These are phyloP conservation scores for Pterocles gutturalis DNA, from an alignment of 2,113 vertebrate genomes.

Conservation along the genomic window DNA sequence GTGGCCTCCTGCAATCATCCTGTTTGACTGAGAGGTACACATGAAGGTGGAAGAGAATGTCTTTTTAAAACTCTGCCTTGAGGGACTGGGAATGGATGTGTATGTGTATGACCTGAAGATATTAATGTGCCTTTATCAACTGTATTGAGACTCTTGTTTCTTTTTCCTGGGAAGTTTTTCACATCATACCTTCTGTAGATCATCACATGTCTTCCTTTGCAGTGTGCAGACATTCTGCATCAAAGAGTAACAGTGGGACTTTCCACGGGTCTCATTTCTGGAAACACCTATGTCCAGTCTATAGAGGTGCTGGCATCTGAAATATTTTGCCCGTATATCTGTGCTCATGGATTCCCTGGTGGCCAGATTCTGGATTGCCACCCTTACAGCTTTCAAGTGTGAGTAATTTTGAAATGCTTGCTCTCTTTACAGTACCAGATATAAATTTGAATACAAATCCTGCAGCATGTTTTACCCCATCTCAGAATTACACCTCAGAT, in stretches of 20 bases:
- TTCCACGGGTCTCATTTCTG: not conserved
- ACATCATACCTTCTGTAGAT: not conserved
- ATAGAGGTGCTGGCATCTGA: not conserved
- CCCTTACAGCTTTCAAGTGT: not conserved
- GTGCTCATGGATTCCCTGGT: not conserved
- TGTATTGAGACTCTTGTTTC: not conserved
- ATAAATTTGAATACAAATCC: not conserved
- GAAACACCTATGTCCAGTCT: accelerated
- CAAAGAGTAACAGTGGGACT: not conserved
- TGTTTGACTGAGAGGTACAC: not conserved
- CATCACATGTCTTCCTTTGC: not conserved
- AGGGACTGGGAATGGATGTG: not conserved
- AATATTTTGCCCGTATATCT: not conserved
- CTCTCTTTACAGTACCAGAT: not conserved
- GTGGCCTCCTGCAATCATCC: not conserved
- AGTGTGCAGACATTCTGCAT: not conserved
- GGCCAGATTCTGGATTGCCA: not conserved
- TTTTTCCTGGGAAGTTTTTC: not conserved
- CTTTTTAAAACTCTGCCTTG: not conserved
- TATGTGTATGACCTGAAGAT: not conserved
- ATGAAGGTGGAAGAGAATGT: not conserved
- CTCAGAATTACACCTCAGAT: not conserved
- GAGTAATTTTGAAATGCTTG: not conserved
- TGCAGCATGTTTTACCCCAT: not conserved
- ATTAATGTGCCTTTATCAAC: not conserved